Base-by-base conservation (phyloP, 2,888 invertebrate species). In the Elmis aenea region DNA sequence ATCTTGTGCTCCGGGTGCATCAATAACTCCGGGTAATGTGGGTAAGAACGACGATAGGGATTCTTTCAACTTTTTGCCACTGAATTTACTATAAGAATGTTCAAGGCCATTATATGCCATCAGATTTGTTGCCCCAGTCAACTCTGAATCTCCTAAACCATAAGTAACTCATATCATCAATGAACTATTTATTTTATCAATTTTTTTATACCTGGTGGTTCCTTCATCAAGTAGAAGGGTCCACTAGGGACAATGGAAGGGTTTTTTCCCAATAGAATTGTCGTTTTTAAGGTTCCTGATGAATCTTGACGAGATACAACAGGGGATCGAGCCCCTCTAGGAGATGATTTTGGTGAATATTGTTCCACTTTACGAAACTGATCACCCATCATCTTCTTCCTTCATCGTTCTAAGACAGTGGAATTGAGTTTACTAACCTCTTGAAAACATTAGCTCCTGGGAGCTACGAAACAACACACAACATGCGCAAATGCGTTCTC, bases 191-290 rank as follows among this genome's bases (percentile, higher is more conserved):
- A 18, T 14, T 21, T n/a, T n/a, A n/a, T n/a, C n/a, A n/a, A n/a
- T n/a, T 22, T 34, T 20, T 34, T 26, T 39, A 46, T 64, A 88
- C 90, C 85, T 74, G 91, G 91, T 62, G 90, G 88, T 72, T 93
- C 93, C 77, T 92, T 93, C 85, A 95, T 90, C 68, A 96, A 84
- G 75, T 96, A 96, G 72, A 96, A 96, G 58, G 95, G 95, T 61
- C 95, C 95, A 72, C 91, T 91, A 69, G 93, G 92, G 70, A 95
- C 91, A 58, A 96, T 94, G 39, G 94, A 89, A 38, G 96, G 95
- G 67, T 93, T 94, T 71, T 95, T 95, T 54, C 95, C 95, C 52
- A 96, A 74, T 48, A 93, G 91, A 74, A 96, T 96, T 54, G 95
- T 96, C 55, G 95, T 94, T 75, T 95, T 95, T 54, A 96, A 77